phyloP scores from a whole-genome alignment of 2,797 vertebrate species.

The Sebastes reedi region DNA sequence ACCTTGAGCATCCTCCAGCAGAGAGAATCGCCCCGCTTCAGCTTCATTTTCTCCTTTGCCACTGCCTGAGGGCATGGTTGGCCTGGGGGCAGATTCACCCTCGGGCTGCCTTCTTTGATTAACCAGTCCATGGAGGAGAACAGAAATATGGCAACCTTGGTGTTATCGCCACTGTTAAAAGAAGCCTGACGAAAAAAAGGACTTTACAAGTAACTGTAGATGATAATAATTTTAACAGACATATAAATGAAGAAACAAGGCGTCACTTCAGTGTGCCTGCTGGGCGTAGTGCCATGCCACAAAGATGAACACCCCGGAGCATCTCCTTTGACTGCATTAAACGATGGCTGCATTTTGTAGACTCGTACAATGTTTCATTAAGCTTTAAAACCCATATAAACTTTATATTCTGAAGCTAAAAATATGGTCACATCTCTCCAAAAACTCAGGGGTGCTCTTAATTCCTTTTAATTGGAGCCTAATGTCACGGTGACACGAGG shows the following conservation, averaged over 20 bases:
- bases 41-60: conserved; percentile 45
- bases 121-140: conserved; percentile 21
- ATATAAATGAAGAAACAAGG: conserved; percentile 12
- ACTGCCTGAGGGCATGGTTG: conserved; percentile 47
- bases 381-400: conserved; percentile 33
- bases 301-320: background rate
- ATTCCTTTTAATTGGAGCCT: background rate
- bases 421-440: conserved; percentile 1
- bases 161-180: conserved; percentile 4
- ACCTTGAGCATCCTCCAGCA: conserved; percentile 34
- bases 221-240: conserved; percentile 6
- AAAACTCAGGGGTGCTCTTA: background rate
- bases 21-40: conserved; percentile 18
- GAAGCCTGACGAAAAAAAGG: background rate
- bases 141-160: conserved; percentile 11
- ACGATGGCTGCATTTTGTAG: conserved; percentile 19
- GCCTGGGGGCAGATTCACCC: conserved; percentile 11
- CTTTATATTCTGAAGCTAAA: conserved; percentile 21
- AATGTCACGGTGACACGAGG: background rate
- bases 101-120: conserved; percentile 46
- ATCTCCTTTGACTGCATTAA: background rate
- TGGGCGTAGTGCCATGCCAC: background rate
- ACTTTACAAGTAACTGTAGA: conserved; percentile 14
- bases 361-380: conserved; percentile 28
- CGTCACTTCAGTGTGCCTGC: background rate